A percentile compares a stretch with the other conserved stretches of the same genome.
These are phyloP conservation scores for Ditylenchus dipsaci DNA, from an alignment of 1,140 invertebrate species.

Conservation along the genomic window DNA sequence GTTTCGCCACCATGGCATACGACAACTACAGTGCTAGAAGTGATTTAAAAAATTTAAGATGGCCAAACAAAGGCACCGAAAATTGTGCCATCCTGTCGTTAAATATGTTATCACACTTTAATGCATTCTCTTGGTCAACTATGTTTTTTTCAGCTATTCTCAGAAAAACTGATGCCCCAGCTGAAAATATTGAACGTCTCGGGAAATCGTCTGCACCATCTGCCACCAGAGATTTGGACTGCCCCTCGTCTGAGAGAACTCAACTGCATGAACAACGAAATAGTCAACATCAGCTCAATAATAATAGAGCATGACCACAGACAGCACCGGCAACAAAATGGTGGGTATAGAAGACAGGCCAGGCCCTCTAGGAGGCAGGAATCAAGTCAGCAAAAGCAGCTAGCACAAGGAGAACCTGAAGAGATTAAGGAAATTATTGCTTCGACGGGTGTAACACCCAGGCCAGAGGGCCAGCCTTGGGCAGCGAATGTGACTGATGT, in stretches of 20 bases:
- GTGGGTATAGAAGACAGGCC: neutral
- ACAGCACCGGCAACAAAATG: neutral
- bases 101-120: no score
- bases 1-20: no score
- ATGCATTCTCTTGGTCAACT: neutral
- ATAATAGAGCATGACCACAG: neutral
- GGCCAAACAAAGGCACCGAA: no score
- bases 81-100: no score
- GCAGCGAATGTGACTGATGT: no score
- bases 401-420: neutral
- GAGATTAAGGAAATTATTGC: neutral
- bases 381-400: neutral
- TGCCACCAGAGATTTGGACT: constrained; percentile 84
- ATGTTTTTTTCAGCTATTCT: constrained; percentile 65
- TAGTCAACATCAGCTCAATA: constrained; percentile 64
- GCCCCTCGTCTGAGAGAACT: constrained; percentile 80
- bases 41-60: no score
- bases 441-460: neutral
- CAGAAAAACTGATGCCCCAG: constrained; percentile 73
- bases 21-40: no score
- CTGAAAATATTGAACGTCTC: constrained; percentile 80
- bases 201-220: constrained; percentile 81
- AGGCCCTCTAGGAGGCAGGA: neutral
- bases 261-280: constrained; percentile 82
- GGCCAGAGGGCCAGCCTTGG: no score